A percentile compares a stretch with the other conserved stretches of the same genome.
phyloP scores from a whole-genome alignment of 2,113 vertebrate species.

The Mesoclemmys tuberculata region DNA sequence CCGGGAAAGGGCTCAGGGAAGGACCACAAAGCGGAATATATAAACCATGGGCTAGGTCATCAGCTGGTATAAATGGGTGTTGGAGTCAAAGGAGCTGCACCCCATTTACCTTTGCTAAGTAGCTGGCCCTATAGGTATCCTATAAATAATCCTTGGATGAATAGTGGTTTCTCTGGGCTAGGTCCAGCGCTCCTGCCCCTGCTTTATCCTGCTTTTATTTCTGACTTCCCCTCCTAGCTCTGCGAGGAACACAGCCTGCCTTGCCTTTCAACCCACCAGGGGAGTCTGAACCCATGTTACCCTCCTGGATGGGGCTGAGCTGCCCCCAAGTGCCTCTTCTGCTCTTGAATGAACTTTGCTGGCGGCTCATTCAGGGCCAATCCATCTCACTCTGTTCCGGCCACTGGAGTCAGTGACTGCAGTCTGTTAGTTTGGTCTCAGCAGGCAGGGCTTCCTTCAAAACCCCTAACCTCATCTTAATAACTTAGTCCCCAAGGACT shows the following conservation, averaged over 20 bases:
- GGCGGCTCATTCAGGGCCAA: not conserved
- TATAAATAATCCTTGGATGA: not conserved
- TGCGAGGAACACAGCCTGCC: not conserved
- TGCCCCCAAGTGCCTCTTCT: not conserved
- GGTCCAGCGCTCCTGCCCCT: not conserved
- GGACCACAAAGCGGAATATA: not conserved
- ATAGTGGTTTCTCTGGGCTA: not conserved
- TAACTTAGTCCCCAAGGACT: not conserved
- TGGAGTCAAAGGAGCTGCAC: not conserved
- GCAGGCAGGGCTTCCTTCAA: rapidly evolving
- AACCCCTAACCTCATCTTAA: not conserved
- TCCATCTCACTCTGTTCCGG: not conserved
- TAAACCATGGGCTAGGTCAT: not conserved
- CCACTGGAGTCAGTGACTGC: not conserved
- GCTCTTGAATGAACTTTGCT: not conserved
- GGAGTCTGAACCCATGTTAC: rapidly evolving
- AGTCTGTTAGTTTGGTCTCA: not conserved
- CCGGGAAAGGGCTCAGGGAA: not conserved
- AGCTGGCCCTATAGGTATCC: not conserved
- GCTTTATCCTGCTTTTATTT: not conserved
- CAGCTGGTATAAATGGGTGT: not conserved
- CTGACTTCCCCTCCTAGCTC: not conserved
- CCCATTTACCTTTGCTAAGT: not conserved
- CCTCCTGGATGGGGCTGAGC: not conserved
- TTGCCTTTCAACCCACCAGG: not conserved